Percentiles rank a stretch among this genome's conserved stretches.
Conservation (phyloP, 2,797 vertebrate genomes). For the Ctenopoma multispine region DNA sequence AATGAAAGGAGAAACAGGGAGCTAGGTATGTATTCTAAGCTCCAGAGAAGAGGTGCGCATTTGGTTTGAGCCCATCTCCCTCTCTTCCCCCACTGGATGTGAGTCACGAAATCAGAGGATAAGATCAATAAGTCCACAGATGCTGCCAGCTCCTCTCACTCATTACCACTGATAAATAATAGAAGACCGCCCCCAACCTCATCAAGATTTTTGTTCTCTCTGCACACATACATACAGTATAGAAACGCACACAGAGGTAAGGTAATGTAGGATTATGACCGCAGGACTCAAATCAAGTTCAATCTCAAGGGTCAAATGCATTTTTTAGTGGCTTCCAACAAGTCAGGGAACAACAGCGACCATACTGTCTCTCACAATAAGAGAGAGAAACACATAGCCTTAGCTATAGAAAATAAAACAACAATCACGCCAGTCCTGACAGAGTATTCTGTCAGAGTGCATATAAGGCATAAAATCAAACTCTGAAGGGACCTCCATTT, state of each 20-base stretch:
- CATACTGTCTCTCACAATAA: slow-evolving; percentile 4
- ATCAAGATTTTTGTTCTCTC: slow-evolving; percentile 54
- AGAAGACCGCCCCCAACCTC: slow-evolving; percentile 69
- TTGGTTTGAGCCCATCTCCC: slow-evolving; percentile 33
- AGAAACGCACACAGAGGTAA: slow-evolving; percentile 15
- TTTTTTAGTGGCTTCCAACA: slow-evolving; percentile 1
- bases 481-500: slow-evolving; percentile 11
- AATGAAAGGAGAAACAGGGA: slow-evolving; percentile 31
- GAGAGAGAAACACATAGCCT: neutral
- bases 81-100: slow-evolving; percentile 63
- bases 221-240: slow-evolving; percentile 23
- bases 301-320: slow-evolving; percentile 14
- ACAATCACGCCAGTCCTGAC: neutral
- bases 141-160: slow-evolving; percentile 76
- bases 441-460: too few species aligned
- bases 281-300: slow-evolving; percentile 23
- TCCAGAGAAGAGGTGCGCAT: slow-evolving; percentile 43
- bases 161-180: slow-evolving; percentile 84
- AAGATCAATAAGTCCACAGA: slow-evolving; percentile 81
- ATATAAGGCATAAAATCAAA: slow-evolving; percentile 10
- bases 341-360: slow-evolving; percentile 1
- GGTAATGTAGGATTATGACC: neutral
- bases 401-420: slow-evolving; percentile 20
- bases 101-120: slow-evolving; percentile 71
- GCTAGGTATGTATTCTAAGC: slow-evolving; percentile 22